Base-by-base conservation (phyloP, 1,140 invertebrate genomes). In the Planococcus citri region DNA sequence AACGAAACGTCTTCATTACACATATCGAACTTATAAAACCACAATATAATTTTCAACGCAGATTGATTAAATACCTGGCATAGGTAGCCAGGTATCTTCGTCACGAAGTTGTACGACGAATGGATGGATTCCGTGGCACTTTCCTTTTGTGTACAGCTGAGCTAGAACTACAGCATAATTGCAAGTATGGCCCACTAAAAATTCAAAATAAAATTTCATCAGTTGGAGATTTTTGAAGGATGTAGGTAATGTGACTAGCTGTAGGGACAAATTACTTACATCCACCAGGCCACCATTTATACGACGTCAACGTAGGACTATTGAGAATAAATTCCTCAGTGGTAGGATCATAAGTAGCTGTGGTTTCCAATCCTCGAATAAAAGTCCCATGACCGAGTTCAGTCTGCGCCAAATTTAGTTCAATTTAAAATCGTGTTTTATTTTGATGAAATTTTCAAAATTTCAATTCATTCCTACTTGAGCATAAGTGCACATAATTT, bases 251-350 rank as follows among this genome's bases (percentile, higher is more conserved):
- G n/a, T n/a, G n/a, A n/a, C n/a, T 60, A 6, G 21, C 6, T 60
- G 57, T 60, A 17, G 17, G 9, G 1, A 3, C 10, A 22, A 10
- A 67, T 69, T 68, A 87, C 89, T 87, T 79, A 95, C 91, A 83
- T 78, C 89, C 89, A 71, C 92, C 92, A 37, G 92, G 92, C 92
- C 92, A 95, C 90, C 92, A 97, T 80, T 97, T 96, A 74, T 91
- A 92, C 0, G 93, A 86, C 1, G 90, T 92, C 12, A 95, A 78
- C 21, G 88, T 91, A 0, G 94, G 94, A 70, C 90, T 88, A 76
- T 97, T 84, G 1, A 97, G 78, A 58, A 96, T 79, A 78, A 97
- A 96, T 80, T 95, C 91, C 76, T 94, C 80, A 0, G 87, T 92
- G 57, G 79, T 78, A 0, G 87, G 82, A 79, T 97, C 94, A 77